Conservation (phyloP, 2,113 vertebrate genomes). For the Prinia subflava region DNA sequence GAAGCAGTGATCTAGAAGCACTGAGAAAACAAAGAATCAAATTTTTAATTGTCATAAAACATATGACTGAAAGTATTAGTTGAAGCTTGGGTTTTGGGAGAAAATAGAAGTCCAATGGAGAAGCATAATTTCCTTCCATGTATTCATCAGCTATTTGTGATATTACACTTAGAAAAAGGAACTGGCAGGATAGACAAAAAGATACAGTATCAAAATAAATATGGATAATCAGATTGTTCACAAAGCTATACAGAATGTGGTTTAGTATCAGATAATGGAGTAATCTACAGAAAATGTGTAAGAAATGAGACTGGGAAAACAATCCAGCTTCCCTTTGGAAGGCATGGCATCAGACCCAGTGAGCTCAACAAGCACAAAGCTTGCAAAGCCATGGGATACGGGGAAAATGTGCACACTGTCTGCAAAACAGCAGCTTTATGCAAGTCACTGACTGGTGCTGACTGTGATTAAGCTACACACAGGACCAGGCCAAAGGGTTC, state of each 20-base stretch:
- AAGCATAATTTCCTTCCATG: not conserved
- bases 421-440: not conserved
- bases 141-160: not conserved
- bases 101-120: not conserved
- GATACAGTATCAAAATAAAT: not conserved
- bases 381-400: not conserved
- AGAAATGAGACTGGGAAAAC: not conserved
- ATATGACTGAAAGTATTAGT: not conserved
- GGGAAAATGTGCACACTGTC: not conserved
- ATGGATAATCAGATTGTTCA: not conserved
- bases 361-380: not conserved
- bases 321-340: not conserved
- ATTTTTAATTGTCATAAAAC: not conserved
- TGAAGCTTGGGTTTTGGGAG: not conserved
- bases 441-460: not conserved
- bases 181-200: not conserved
- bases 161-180: not conserved
- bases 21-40: not conserved
- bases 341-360: not conserved
- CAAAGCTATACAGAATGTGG: not conserved
- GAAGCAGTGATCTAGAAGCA: not conserved
- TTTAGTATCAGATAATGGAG: not conserved
- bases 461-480: not conserved
- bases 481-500: not conserved
- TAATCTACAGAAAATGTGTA: not conserved